Percentiles rank a stretch among this genome's conserved stretches.
Conservation (phyloP, 1,140 invertebrate genomes). For the Leptinotarsa texana region DNA sequence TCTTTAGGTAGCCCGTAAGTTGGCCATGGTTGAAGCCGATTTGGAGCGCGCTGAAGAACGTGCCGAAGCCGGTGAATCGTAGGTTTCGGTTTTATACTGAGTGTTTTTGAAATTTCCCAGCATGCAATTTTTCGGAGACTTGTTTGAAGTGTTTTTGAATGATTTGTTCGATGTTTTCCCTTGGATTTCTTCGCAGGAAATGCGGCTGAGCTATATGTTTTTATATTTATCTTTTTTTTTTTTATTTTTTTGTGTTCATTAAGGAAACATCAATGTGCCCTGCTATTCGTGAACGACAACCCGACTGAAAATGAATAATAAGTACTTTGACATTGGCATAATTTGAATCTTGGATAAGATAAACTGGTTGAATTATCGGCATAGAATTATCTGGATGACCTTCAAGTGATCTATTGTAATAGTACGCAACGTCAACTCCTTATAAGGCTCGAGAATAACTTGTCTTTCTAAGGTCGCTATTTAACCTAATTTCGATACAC, state of each 20-base stretch:
- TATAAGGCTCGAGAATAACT: too few species aligned
- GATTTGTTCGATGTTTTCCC: constrained; percentile 30
- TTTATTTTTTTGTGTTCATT: background rate
- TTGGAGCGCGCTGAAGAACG: constrained; percentile 99
- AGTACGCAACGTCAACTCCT: background rate
- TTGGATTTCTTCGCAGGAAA: background rate
- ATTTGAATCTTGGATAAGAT: too few species aligned
- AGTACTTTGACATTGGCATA: too few species aligned
- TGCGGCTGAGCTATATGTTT: background rate
- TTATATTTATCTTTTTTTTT: background rate
- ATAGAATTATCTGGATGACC: background rate
- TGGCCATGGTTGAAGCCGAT: constrained; percentile 99
- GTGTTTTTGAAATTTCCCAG: constrained; percentile 26
- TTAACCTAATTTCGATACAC: too few species aligned
- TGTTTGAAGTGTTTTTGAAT: background rate
- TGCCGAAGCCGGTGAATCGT: constrained; percentile 99
- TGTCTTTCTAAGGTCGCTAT: too few species aligned
- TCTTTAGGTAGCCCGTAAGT: constrained; percentile 98
- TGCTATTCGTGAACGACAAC: too few species aligned
- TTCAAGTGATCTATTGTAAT: background rate
- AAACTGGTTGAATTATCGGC: too few species aligned
- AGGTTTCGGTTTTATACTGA: constrained; percentile 63
- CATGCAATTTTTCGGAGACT: background rate
- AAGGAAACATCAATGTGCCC: background rate
- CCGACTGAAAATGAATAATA: too few species aligned